These are phyloP conservation scores for Rafetus swinhoei DNA, from an alignment of 2,113 vertebrate genomes.

Conservation along the genomic window DNA sequence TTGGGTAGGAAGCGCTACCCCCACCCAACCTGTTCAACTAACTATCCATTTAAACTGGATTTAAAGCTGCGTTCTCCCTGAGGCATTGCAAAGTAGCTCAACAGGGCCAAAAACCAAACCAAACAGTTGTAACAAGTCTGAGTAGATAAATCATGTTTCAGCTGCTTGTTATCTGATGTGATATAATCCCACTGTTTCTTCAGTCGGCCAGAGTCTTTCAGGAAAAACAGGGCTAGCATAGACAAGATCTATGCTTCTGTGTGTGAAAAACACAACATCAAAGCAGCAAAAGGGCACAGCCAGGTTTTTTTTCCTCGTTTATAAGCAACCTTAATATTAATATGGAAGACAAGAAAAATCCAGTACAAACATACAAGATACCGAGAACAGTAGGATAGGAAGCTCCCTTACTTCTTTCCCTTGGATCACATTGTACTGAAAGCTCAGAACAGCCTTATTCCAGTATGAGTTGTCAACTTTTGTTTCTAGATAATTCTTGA, in stretches of 20 bases:
- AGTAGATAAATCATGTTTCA: not conserved
- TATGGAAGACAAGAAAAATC: not conserved
- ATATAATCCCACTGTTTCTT: not conserved
- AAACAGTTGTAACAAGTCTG: not conserved
- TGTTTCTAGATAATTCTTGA: not conserved
- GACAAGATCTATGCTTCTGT: not conserved
- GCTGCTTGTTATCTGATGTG: not conserved
- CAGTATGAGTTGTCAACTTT: not conserved
- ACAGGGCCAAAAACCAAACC: not conserved
- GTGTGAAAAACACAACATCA: not conserved
- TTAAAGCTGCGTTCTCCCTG: not conserved
- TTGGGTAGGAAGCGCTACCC: not conserved
- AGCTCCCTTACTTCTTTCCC: not conserved
- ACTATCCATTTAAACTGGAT: not conserved
- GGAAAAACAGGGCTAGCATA: not conserved
- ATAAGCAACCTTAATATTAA: accelerated
- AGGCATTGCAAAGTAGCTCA: not conserved
- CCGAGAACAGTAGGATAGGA: not conserved
- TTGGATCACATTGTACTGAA: not conserved
- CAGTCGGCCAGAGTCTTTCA: not conserved
- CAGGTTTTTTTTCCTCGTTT: not conserved
- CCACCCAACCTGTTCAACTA: not conserved
- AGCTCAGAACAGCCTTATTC: not conserved
- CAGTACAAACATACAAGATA: not conserved
- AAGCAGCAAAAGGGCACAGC: not conserved